A percentile compares a stretch with the other conserved stretches of the same genome.
phyloP scores from a whole-genome alignment of 2,888 invertebrate genomes.

The Dione juno region DNA sequence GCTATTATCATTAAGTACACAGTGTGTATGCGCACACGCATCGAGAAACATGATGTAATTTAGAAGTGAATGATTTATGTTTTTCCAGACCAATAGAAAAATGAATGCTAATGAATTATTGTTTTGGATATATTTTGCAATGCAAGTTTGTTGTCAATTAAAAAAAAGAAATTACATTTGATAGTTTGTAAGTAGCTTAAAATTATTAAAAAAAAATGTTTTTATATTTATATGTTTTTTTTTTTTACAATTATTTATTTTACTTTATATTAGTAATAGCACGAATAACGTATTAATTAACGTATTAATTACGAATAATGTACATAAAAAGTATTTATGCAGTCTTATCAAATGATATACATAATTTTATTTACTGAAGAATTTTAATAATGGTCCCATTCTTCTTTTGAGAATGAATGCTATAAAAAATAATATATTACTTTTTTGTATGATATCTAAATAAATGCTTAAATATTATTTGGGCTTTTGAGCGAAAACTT shows the following conservation, averaged over 20 bases:
- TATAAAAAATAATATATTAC: no score
- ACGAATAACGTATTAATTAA: no score
- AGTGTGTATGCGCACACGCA: slow-evolving; percentile 22
- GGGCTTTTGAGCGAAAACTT: no score
- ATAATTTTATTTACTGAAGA: neutral
- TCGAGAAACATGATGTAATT: slow-evolving; percentile 21
- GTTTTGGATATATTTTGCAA: no score
- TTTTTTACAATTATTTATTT: neutral
- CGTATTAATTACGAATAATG: neutral
- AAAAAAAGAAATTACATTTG: no score
- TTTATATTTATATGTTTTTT: no score
- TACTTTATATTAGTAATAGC: neutral
- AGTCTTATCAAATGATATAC: neutral
- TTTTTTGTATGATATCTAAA: no score
- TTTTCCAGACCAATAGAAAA: neutral
- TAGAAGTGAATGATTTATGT: neutral
- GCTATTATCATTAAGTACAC: slow-evolving; percentile 14
- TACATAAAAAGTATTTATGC: neutral
- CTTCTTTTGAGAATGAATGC: neutral
- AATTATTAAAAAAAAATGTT: no score
- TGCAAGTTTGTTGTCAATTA: no score
- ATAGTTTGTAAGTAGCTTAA: no score
- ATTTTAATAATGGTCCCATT: neutral
- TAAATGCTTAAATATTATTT: no score
- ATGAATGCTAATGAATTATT: no score